phyloP scores from a whole-genome alignment of 2,888 invertebrate genomes.

The Athalia circularis region DNA sequence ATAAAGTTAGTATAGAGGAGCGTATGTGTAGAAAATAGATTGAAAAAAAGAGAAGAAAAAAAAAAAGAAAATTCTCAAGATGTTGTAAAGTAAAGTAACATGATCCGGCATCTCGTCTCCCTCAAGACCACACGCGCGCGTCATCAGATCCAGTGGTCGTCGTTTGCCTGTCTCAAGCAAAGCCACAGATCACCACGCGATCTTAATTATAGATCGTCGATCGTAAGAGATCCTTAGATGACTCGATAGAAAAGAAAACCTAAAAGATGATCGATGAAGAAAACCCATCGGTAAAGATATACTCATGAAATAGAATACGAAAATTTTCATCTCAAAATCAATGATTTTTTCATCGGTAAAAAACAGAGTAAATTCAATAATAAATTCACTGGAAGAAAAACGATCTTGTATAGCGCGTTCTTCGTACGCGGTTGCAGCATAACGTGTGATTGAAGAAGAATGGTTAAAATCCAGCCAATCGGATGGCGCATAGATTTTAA shows the following conservation, averaged over 20 bases:
- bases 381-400: too few species aligned
- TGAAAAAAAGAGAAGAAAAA: not conserved
- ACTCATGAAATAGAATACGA: too few species aligned
- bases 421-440: too few species aligned
- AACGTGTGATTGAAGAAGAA: too few species aligned
- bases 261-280: slow-evolving; percentile 8
- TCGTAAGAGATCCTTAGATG: slow-evolving; percentile 46
- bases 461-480: not conserved
- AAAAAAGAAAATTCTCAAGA: slow-evolving; percentile 25
- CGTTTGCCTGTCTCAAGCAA: slow-evolving; percentile 53
- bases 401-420: too few species aligned
- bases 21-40: not conserved
- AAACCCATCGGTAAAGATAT: not conserved
- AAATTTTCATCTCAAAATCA: too few species aligned
- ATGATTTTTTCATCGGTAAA: too few species aligned
- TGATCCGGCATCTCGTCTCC: slow-evolving; percentile 51
- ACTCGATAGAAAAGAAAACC: slow-evolving; percentile 14
- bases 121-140: slow-evolving; percentile 60
- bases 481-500: slow-evolving; percentile 28
- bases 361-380: too few species aligned
- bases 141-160: slow-evolving; percentile 52
- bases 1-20: not conserved
- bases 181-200: slow-evolving; percentile 57
- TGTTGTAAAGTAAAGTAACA: slow-evolving; percentile 53
- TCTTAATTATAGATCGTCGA: slow-evolving; percentile 58